Percentiles rank a stretch among this genome's conserved stretches.
Evolutionary conservation across 2,113 vertebrate genomes (phyloP).

Genomic region (Taurulus bubalis): DNA sequence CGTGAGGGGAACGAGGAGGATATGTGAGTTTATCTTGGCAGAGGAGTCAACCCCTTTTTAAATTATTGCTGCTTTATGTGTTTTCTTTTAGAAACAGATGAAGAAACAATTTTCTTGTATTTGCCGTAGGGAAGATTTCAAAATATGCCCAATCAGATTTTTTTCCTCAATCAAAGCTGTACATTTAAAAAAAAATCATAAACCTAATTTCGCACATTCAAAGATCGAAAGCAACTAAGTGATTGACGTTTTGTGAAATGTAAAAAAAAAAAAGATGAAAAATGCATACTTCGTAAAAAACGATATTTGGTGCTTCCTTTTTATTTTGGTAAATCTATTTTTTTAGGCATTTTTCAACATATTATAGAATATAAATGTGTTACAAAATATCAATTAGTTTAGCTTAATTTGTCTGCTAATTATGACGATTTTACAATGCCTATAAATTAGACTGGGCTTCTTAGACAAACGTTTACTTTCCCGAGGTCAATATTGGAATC

Average conservation of each 20-base stretch:
- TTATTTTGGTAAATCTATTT: neutral
- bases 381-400: neutral
- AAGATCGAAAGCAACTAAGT: neutral
- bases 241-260: neutral
- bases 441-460: neutral
- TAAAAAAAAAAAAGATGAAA: neutral
- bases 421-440: neutral
- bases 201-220: neutral
- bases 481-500: constrained; percentile 6
- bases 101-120: constrained; percentile 4
- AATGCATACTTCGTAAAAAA: neutral
- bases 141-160: neutral
- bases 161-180: neutral
- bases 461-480: neutral
- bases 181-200: neutral
- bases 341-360: neutral
- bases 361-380: neutral
- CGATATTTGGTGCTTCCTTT: neutral
- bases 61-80: constrained; percentile 3
- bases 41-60: constrained; percentile 2
- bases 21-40: constrained; percentile 26
- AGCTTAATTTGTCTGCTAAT: neutral
- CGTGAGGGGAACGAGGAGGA: constrained; percentile 1
- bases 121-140: neutral
- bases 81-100: neutral